Evolutionary conservation across 2,888 invertebrate species (phyloP).

Genomic region (Eumacrocentrus americanus): DNA sequence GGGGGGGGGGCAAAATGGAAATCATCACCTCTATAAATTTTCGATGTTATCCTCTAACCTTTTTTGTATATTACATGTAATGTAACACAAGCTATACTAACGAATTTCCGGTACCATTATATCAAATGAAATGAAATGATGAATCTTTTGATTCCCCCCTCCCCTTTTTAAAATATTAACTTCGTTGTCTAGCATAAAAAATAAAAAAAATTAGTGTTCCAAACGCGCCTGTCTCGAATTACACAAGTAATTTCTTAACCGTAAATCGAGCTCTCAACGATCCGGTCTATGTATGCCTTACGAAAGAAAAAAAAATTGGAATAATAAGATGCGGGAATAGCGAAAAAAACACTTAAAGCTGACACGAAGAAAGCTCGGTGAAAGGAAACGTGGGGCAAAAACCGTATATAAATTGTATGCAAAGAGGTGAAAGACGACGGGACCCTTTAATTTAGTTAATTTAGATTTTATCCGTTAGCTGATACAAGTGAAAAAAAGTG

Average conservation of each 20-base stretch:
- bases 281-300: conserved; percentile 31
- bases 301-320: conserved; percentile 4
- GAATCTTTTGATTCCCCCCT: too few species aligned
- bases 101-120: too few species aligned
- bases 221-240: conserved; percentile 49
- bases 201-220: conserved; percentile 43
- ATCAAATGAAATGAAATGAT: too few species aligned
- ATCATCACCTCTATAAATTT: too few species aligned
- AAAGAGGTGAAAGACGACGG: conserved; percentile 48
- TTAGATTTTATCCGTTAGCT: conserved; percentile 62
- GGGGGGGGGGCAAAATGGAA: too few species aligned
- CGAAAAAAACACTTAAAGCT: conserved; percentile 6
- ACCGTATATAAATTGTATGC: conserved; percentile 56
- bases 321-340: conserved; percentile 27
- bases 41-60: too few species aligned
- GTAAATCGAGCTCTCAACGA: conserved; percentile 60
- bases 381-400: conserved; percentile 24
- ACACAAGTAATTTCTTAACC: conserved; percentile 58
- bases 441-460: conserved; percentile 62
- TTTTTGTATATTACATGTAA: too few species aligned
- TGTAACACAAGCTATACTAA: too few species aligned
- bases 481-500: conserved; percentile 31
- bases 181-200: not conserved
- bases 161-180: too few species aligned
- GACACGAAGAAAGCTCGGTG: conserved; percentile 16